Base-by-base conservation (phyloP, 2,113 vertebrate species). In the Leucoraja erinaceus region DNA sequence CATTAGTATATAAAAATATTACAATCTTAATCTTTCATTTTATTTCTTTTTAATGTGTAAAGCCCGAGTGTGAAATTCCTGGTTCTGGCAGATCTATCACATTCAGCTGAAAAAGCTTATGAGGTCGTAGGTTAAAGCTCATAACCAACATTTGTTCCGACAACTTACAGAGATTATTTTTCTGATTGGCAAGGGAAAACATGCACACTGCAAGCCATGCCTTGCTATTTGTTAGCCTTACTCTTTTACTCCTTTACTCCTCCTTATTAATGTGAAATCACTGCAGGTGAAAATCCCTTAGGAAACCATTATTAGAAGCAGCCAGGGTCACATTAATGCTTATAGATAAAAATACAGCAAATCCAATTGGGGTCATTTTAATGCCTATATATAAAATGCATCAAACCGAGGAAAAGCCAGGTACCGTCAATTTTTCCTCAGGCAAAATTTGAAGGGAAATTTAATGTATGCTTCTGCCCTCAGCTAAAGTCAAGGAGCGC, bases 81-180 rank as follows among this genome's bases (percentile, higher is more conserved):
- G 83, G 25, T 11, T 63, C 16, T 86, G 83, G 25, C 25, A n/a
- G 28, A 86, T 63, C 0, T 31, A 18, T 86, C 25, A n/a, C 56
- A 86, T 20, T 6, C 83, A 61, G 56, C 12, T 63, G 28, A 11
- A 63, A 28, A 86, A 25, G 25, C 56, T 86, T 86, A 16, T 14
- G 10, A 12, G 25, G 56, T 63, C 5, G 4, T 63, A 86, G 56
- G 28, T 28, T 61, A 61, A 6, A 86, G 56, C 56, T 63, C 25
- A 61, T 28, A 7, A 86, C 56, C 59, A 14, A 14, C 56, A 86
- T 86, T 86, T 63, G 56, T 63, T 84, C 83, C 83, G 28, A n/a
- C 83, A n/a, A 86, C 83, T 86, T 88, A 61, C 59, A 66, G 83
- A 63, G 63, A 88, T 88, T 63, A 88, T 88, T 88, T 88, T 63